phyloP scores from a whole-genome alignment of 2,113 vertebrate species.

The Eleginops maclovinus region DNA sequence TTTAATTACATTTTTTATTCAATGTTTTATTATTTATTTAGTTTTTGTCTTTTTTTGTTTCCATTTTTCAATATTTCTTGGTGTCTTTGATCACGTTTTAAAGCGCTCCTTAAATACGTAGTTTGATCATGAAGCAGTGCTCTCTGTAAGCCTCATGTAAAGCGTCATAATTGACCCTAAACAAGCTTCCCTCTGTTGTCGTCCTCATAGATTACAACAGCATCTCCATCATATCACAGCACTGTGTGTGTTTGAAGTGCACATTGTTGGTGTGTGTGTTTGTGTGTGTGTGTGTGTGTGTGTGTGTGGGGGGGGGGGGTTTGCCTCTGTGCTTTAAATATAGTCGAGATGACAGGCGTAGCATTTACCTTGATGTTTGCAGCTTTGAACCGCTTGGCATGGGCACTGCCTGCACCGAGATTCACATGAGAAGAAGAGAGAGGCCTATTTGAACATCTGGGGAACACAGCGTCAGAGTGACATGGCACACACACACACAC shows the following conservation, averaged over 20 bases:
- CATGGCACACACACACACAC: slow-evolving; percentile 38
- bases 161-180: slow-evolving; percentile 21
- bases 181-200: slow-evolving; percentile 34
- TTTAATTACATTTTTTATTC: no score
- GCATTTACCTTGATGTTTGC: slow-evolving; percentile 83
- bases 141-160: not conserved
- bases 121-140: slow-evolving; percentile 6
- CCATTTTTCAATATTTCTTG: no score
- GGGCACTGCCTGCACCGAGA: slow-evolving; percentile 64
- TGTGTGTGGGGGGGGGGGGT: slow-evolving; percentile 48
- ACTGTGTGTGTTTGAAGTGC: slow-evolving; percentile 63
- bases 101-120: no score
- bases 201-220: slow-evolving; percentile 48
- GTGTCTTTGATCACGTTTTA: no score
- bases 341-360: slow-evolving; percentile 79
- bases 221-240: slow-evolving; percentile 49
- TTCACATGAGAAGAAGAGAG: slow-evolving; percentile 62
- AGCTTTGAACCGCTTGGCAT: slow-evolving; percentile 81
- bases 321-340: slow-evolving; percentile 67
- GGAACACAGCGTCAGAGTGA: slow-evolving; percentile 71
- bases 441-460: slow-evolving; percentile 82
- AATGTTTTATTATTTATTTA: no score
- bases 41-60: no score
- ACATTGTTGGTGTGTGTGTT: slow-evolving; percentile 46
- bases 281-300: no score